Evolutionary conservation across 2,113 vertebrate species (phyloP).

Genomic region (Scatophagus argus): DNA sequence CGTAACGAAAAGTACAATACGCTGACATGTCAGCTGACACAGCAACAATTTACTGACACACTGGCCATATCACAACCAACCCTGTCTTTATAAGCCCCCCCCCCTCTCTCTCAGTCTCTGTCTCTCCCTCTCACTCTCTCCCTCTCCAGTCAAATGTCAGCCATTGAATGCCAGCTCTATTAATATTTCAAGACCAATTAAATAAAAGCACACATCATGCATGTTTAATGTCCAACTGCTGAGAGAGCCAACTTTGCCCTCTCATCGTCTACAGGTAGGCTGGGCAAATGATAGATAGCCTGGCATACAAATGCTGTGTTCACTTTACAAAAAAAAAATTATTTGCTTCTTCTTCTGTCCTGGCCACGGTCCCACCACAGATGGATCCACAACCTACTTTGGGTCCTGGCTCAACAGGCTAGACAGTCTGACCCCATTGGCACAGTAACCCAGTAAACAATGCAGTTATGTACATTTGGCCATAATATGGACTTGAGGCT

Average conservation of each 20-base stretch:
- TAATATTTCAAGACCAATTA: slow-evolving; percentile 86
- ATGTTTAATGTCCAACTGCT: slow-evolving; percentile 80
- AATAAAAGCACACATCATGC: slow-evolving; percentile 83
- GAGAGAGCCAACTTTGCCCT: slow-evolving; percentile 62
- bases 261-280: slow-evolving; percentile 57
- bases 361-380: not conserved
- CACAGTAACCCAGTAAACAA: slow-evolving; percentile 29
- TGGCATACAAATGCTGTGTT: slow-evolving; percentile 27
- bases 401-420: not conserved
- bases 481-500: not conserved
- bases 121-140: slow-evolving; percentile 2
- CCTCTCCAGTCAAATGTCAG: slow-evolving; percentile 79
- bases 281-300: slow-evolving; percentile 4
- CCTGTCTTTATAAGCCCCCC: not conserved
- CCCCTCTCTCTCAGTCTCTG: slow-evolving; percentile 18
- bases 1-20: slow-evolving; percentile 22
- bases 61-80: slow-evolving; percentile 33
- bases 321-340: not conserved
- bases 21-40: slow-evolving; percentile 43
- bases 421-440: slow-evolving; percentile 10
- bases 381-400: slow-evolving; percentile 32
- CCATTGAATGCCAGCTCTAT: slow-evolving; percentile 75
- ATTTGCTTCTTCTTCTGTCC: not conserved
- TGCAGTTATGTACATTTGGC: not conserved
- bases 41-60: slow-evolving; percentile 36